A percentile compares a stretch with the other conserved stretches of the same genome.
Evolutionary conservation across 2,113 vertebrate genomes (phyloP).

Genomic region (Dromaius novaehollandiae): DNA sequence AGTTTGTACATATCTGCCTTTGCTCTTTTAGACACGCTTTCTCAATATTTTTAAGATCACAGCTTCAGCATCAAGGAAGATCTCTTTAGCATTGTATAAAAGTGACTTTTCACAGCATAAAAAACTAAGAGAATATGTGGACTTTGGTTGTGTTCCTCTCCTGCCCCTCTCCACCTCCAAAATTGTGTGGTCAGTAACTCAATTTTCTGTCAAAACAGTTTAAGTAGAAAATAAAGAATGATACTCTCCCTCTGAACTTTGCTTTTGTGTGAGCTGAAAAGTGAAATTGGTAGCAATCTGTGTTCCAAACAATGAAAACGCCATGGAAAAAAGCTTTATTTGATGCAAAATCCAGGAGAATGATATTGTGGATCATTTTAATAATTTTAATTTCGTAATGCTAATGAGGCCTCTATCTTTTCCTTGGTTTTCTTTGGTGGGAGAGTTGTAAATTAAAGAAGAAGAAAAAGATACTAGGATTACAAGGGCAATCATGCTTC

Average conservation of each 20-base stretch:
- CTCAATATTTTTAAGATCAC: background rate
- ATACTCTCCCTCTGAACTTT: background rate
- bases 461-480: background rate
- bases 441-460: background rate
- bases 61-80: background rate
- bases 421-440: background rate
- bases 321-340: background rate
- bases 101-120: background rate
- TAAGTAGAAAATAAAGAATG: background rate
- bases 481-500: background rate
- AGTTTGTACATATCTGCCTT: background rate
- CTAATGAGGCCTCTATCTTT: background rate
- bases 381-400: background rate
- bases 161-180: background rate
- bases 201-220: background rate
- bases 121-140: background rate
- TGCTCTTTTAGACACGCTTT: background rate
- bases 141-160: fast-evolving
- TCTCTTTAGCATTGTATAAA: background rate
- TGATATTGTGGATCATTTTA: background rate
- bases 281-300: background rate
- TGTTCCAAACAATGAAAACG: background rate
- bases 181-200: background rate
- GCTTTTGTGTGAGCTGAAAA: background rate
- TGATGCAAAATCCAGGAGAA: background rate